phyloP scores from a whole-genome alignment of 2,797 vertebrate species.

The Danio aesculapii region DNA sequence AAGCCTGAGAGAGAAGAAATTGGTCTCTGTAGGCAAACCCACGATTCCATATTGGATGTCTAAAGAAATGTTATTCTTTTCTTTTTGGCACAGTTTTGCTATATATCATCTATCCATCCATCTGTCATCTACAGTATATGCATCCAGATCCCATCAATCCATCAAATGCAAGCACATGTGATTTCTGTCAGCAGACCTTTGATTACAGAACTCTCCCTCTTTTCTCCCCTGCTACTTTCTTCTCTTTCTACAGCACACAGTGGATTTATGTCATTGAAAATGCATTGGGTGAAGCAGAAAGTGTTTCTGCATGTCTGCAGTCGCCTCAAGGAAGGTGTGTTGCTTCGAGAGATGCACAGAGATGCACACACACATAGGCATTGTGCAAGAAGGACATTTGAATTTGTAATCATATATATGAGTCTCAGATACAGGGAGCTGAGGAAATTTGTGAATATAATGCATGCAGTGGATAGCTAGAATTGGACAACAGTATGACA shows the following conservation, averaged over 20 bases:
- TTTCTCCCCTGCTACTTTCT: neutral
- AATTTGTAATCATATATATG: conserved; percentile 36
- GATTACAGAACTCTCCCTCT: conserved; percentile 27
- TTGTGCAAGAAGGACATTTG: conserved; percentile 27
- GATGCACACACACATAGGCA: conserved; percentile 19
- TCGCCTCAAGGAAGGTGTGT: conserved; percentile 42
- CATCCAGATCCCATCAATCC: conserved; percentile 8
- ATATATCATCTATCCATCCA: conserved; percentile 3
- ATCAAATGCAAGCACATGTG: conserved; percentile 17
- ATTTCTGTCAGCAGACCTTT: conserved; percentile 30
- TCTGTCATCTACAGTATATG: neutral
- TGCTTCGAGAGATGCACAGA: conserved; percentile 16
- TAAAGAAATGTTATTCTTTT: neutral
- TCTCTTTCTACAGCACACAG: conserved; percentile 23
- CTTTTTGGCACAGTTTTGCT: neutral
- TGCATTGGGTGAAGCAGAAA: conserved; percentile 49
- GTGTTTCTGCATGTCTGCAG: conserved; percentile 45
- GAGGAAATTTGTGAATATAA: neutral
- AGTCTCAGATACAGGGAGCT: conserved; percentile 46
- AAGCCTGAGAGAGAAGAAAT: conserved; percentile 1
- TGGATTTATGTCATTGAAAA: conserved; percentile 45
- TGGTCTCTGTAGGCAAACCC: neutral
- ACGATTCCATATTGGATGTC: neutral
- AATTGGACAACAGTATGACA: conserved; percentile 24
- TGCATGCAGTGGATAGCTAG: conserved; percentile 2